Conservation (phyloP, 2,888 invertebrate species). For the Ectobius pallidus region DNA sequence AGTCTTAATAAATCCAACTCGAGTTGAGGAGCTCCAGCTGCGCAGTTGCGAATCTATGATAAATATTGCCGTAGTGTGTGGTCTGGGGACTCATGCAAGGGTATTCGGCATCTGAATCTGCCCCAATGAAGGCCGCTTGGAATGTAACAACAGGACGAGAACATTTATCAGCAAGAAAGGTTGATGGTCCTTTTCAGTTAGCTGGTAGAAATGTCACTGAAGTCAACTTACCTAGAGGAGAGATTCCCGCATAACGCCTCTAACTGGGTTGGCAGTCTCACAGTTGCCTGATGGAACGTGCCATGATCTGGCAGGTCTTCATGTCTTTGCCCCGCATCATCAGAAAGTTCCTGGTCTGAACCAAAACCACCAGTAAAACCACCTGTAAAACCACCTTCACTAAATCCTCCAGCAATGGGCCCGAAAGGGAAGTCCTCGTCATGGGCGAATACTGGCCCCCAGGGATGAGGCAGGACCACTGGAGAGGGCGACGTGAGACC, state of each 20-base stretch:
- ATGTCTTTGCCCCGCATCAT: neutral
- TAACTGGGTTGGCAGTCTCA: conserved; percentile 56
- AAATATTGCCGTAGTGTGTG: too few relatives aligned
- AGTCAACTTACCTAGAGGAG: conserved; percentile 53
- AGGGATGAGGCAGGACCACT: too few relatives aligned
- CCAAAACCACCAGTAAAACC: neutral
- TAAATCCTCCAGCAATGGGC: neutral
- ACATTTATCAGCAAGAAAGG: too few relatives aligned
- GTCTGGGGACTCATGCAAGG: too few relatives aligned
- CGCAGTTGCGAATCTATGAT: too few relatives aligned
- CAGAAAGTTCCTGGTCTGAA: neutral
- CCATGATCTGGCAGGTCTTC: conserved; percentile 4
- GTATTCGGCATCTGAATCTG: too few relatives aligned
- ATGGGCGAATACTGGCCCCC: neutral
- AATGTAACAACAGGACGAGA: too few relatives aligned
- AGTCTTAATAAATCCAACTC: too few relatives aligned
- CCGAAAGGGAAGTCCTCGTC: conserved; percentile 8
- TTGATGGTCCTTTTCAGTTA: too few relatives aligned
- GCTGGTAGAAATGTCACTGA: too few relatives aligned
- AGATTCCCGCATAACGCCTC: conserved; percentile 63
- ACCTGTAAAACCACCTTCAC: neutral
- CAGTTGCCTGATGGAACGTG: conserved; percentile 57
- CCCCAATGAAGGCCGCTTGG: too few relatives aligned
- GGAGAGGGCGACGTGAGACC: neutral
- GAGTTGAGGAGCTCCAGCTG: too few relatives aligned